Conservation (phyloP, 2,888 invertebrate species). For the Stenotaenia linearis region DNA sequence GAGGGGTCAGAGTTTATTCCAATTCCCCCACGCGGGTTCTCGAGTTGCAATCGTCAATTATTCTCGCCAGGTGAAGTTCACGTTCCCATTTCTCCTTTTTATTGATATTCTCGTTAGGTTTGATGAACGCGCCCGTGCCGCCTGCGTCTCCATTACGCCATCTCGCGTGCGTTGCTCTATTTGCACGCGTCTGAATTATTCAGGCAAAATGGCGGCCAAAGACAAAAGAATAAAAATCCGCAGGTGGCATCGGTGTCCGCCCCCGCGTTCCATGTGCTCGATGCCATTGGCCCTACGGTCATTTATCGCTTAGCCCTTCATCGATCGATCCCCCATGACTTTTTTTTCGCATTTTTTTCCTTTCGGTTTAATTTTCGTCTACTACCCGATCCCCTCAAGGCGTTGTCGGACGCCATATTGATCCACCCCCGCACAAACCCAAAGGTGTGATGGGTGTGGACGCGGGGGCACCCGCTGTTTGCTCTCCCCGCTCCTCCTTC, state of each 20-base stretch:
- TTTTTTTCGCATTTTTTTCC: not conserved
- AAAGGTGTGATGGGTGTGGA: slow-evolving; percentile 26
- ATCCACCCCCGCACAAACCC: slow-evolving; percentile 19
- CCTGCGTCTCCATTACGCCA: slow-evolving; percentile 28
- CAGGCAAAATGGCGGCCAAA: slow-evolving; percentile 8
- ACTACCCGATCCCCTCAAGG: not conserved
- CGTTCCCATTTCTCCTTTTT: slow-evolving; percentile 10
- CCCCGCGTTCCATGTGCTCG: not conserved
- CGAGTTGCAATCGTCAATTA: slow-evolving; percentile 13
- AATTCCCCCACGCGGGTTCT: not conserved
- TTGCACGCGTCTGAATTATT: slow-evolving; percentile 27
- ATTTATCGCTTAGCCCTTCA: not conserved
- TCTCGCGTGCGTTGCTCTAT: slow-evolving; percentile 27
- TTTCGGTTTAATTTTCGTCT: not conserved
- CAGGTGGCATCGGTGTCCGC: not conserved
- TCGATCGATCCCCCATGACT: not conserved
- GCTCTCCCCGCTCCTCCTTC: slow-evolving; percentile 24
- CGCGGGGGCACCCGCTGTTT: slow-evolving; percentile 26
- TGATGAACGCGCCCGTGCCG: slow-evolving; percentile 28
- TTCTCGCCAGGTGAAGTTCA: slow-evolving; percentile 4
- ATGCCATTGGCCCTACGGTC: slow-evolving; percentile 4
- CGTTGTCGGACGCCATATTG: slow-evolving; percentile 26
- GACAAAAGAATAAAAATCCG: slow-evolving; percentile 16
- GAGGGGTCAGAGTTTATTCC: not conserved
- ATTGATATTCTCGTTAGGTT: slow-evolving; percentile 33